phyloP scores from a whole-genome alignment of 2,888 invertebrate species.

The Cyclophora albipunctata region DNA sequence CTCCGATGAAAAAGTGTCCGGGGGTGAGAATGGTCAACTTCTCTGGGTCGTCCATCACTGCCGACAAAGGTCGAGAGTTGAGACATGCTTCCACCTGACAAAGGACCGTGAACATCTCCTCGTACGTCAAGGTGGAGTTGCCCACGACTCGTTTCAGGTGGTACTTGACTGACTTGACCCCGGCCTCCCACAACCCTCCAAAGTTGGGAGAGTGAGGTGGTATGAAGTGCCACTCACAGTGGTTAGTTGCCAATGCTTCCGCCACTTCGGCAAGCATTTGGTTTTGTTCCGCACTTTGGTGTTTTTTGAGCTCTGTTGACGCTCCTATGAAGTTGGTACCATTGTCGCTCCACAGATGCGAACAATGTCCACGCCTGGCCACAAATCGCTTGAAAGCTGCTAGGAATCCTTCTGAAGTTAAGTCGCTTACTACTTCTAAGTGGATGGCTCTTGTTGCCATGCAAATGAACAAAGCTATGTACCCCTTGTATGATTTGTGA shows the following conservation, averaged over 20 bases:
- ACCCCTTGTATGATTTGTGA: constrained; percentile 7
- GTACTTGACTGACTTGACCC: not conserved
- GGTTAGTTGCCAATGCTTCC: not conserved
- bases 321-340: constrained; percentile 20
- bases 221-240: constrained; percentile 13
- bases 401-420: constrained; percentile 4
- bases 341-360: constrained; percentile 22
- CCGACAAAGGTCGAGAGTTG: constrained; percentile 11
- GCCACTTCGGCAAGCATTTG: no score
- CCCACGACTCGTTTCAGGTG: constrained; percentile 5
- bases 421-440: not conserved
- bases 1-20: not conserved
- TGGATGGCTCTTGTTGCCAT: constrained; percentile 20
- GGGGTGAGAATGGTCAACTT: not conserved
- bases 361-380: constrained; percentile 13
- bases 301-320: not conserved
- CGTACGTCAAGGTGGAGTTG: constrained; percentile 11
- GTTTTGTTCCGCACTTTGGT: not conserved
- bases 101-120: constrained; percentile 13
- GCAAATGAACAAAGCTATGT: constrained; percentile 19
- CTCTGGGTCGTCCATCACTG: constrained; percentile 1
- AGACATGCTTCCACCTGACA: constrained; percentile 15
- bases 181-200: constrained; percentile 5
- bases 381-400: not conserved
- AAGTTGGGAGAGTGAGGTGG: constrained; percentile 18